Base-by-base conservation (phyloP, 2,113 vertebrate species). In the Corythoichthys intestinalis region DNA sequence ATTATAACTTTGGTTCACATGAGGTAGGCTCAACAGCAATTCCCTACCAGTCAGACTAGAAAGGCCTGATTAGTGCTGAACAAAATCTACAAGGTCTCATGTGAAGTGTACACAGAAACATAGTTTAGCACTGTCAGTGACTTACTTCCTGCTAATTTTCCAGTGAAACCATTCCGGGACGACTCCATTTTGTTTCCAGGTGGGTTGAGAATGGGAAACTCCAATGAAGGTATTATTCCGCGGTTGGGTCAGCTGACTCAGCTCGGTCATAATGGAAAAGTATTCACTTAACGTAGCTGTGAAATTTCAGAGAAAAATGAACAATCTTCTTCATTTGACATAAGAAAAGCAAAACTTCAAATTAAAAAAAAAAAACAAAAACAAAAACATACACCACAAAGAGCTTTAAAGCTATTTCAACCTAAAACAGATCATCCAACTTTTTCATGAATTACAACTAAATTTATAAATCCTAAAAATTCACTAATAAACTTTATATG, bases 81-180 rank as follows among this genome's bases (percentile, higher is more conserved):
- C 17, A 7, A 9, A 54, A 54, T 28, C 53, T 9, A 20, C n/a
- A 54, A 6, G 15, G 15, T 52, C 2, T 2, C 49, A 12, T n/a
- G 49, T 54, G 8, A 12, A 10, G 41, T 44, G 41, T 44, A 44
- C 41, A 44, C 41, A 44, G 41, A 28, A 54, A 54, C n/a, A 28
- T 54, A 0, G 53, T 28, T 9, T 28, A 11, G 28, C 53, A 54
- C 8, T 1, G 20, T 28, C 53, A 28, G n/a, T 39, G 65, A 66
- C 90, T 89, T 89, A 95, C 94, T 92, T 92, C 85, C 94, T 93
- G 10, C 93, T 89, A 73, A 94, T 93, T 49, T 88, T 81, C 1
- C 94, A 93, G 0, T 94, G 94, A 79, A 94, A 95, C 94, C 94
- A 96, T 1, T 90, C 86, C 0, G 94, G 94, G 35, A 94, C 67